Percentiles rank a stretch among this genome's conserved stretches.
Evolutionary conservation across 1,140 invertebrate species (phyloP).

Genomic region (Platorchestia sp.): DNA sequence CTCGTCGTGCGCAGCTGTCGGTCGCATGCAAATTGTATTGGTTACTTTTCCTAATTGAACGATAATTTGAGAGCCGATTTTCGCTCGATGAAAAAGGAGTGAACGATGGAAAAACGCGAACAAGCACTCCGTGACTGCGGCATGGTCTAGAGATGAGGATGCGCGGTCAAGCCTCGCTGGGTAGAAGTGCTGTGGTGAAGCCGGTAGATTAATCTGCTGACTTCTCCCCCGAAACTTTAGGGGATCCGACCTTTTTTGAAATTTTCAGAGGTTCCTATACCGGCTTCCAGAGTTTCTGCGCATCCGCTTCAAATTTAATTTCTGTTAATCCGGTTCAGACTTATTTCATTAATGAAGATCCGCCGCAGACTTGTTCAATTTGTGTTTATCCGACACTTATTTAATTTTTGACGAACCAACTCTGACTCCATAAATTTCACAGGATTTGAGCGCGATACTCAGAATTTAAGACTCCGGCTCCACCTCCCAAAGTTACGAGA

Average conservation of each 20-base stretch:
- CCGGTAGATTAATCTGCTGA: background rate
- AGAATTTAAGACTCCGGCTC: too few relatives aligned
- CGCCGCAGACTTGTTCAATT: too few relatives aligned
- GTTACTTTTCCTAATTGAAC: slow-evolving; percentile 38
- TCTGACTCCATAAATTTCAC: background rate
- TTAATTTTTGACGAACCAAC: background rate
- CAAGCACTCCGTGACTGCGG: background rate
- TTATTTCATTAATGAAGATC: too few relatives aligned
- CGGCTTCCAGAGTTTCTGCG: background rate
- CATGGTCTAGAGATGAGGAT: background rate
- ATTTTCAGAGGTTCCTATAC: background rate
- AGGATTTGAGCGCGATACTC: background rate
- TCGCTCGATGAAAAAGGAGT: background rate
- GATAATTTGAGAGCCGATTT: slow-evolving; percentile 33
- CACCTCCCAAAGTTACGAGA: too few relatives aligned
- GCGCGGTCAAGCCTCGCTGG: background rate
- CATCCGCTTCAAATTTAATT: background rate
- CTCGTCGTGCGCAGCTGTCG: background rate
- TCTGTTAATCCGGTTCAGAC: too few relatives aligned
- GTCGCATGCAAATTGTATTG: slow-evolving; percentile 38
- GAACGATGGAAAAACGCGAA: background rate
- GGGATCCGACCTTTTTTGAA: background rate
- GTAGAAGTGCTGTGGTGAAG: background rate
- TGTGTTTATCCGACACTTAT: too few relatives aligned
- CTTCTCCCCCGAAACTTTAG: background rate